Evolutionary conservation across 2,888 invertebrate species (phyloP).

Genomic region (Drosophila falleni): DNA sequence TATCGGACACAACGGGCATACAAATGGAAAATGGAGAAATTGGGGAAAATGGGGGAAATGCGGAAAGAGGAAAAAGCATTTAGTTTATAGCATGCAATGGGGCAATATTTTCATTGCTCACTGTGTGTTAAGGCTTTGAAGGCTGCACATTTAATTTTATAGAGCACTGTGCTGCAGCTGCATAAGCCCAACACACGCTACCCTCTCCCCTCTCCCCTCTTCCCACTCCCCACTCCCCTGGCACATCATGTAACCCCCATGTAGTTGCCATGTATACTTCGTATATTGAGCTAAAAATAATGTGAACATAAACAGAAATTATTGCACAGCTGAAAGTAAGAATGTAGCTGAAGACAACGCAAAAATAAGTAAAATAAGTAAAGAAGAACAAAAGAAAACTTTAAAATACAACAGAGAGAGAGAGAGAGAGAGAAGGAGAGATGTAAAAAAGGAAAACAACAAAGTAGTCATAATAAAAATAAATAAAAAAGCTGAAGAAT

Average conservation of each 20-base stretch:
- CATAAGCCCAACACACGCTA: neutral
- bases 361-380: conserved; percentile 26
- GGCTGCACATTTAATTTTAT: conserved; percentile 60
- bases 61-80: conserved; percentile 30
- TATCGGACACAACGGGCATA: conserved; percentile 43
- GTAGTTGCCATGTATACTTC: conserved; percentile 27
- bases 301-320: conserved; percentile 77
- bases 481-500: conserved; percentile 65
- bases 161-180: conserved; percentile 48
- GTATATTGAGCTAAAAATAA: conserved; percentile 64
- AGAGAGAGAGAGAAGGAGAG: neutral
- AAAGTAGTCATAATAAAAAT: conserved; percentile 74
- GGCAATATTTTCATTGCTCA: conserved; percentile 49
- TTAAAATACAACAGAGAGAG: conserved; percentile 37
- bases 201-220: neutral
- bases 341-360: conserved; percentile 40
- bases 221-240: neutral
- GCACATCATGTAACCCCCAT: neutral
- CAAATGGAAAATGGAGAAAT: conserved; percentile 26
- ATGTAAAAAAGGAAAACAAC: conserved; percentile 61
- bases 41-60: neutral
- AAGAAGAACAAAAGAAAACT: conserved; percentile 34
- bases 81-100: conserved; percentile 52
- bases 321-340: conserved; percentile 64
- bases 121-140: conserved; percentile 32